Evolutionary conservation across 2,113 vertebrate genomes (phyloP).

Genomic region (Hyperoodon ampullatus): DNA sequence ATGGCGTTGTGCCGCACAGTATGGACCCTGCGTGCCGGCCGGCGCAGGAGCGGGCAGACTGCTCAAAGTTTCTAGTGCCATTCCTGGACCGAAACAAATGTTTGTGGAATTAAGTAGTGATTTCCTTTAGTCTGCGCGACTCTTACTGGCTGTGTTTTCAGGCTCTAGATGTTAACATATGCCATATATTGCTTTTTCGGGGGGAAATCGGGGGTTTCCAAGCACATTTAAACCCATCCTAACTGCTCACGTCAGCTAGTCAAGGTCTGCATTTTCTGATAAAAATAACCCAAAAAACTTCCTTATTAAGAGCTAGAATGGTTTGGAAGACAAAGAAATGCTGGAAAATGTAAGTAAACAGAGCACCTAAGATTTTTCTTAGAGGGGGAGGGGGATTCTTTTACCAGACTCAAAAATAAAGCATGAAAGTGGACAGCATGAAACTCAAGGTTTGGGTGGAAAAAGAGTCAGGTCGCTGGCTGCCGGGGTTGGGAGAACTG

Average conservation of each 20-base stretch:
- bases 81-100: constrained; percentile 91
- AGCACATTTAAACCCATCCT: constrained; percentile 72
- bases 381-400: constrained; percentile 21
- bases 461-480: neutral
- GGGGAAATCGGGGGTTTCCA: constrained; percentile 75
- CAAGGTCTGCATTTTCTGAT: constrained; percentile 82
- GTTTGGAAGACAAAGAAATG: constrained; percentile 85
- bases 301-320: constrained; percentile 79
- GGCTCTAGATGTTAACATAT: constrained; percentile 80
- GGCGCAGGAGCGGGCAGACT: neutral
- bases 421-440: neutral
- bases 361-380: constrained; percentile 83
- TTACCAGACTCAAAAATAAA: neutral
- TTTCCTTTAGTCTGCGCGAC: constrained; percentile 89
- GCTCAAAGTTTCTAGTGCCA: constrained; percentile 83
- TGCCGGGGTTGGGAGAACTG: neutral
- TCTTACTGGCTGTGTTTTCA: constrained; percentile 82
- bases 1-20: constrained; percentile 86
- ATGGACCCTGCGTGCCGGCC: constrained; percentile 59
- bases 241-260: constrained; percentile 78
- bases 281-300: constrained; percentile 80
- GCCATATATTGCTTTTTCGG: constrained; percentile 70
- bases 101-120: constrained; percentile 95
- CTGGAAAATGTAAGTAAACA: constrained; percentile 90
- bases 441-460: neutral